Conservation (phyloP, 2,113 vertebrate species). For the Columbina picui region DNA sequence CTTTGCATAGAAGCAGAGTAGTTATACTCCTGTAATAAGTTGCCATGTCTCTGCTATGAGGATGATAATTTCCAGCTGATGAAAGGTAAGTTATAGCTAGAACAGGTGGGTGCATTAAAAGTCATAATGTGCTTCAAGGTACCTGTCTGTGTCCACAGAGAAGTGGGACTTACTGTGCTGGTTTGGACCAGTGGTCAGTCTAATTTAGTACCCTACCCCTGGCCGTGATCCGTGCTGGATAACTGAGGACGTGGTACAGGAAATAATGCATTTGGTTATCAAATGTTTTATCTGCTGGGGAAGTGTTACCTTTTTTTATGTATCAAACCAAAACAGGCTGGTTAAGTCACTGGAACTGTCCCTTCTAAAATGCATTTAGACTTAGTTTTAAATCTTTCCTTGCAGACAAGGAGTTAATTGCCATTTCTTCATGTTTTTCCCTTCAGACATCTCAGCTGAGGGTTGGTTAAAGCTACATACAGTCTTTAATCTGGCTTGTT, state of each 20-base stretch:
- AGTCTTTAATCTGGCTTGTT: background rate
- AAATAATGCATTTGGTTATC: background rate
- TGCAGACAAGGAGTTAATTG: background rate
- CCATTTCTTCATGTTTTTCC: background rate
- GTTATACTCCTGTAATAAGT: background rate
- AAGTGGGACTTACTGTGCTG: background rate
- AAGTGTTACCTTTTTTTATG: background rate
- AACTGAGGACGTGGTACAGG: background rate
- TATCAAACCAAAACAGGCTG: background rate
- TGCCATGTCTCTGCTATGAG: background rate
- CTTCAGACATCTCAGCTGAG: background rate
- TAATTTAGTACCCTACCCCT: background rate
- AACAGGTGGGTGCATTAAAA: constrained; percentile 14
- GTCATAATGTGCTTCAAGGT: background rate
- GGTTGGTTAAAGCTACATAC: background rate
- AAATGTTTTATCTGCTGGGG: background rate
- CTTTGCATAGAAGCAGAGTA: constrained; percentile 9
- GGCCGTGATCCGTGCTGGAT: background rate
- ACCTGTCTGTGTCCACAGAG: background rate
- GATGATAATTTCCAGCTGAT: constrained; percentile 40
- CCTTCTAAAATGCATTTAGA: background rate
- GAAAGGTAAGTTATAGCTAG: constrained; percentile 9
- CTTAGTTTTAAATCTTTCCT: background rate
- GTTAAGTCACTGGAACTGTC: background rate
- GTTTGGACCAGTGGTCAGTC: background rate